Evolutionary conservation across 1,140 invertebrate species (phyloP).

Genomic region (Holotrichia oblita): DNA sequence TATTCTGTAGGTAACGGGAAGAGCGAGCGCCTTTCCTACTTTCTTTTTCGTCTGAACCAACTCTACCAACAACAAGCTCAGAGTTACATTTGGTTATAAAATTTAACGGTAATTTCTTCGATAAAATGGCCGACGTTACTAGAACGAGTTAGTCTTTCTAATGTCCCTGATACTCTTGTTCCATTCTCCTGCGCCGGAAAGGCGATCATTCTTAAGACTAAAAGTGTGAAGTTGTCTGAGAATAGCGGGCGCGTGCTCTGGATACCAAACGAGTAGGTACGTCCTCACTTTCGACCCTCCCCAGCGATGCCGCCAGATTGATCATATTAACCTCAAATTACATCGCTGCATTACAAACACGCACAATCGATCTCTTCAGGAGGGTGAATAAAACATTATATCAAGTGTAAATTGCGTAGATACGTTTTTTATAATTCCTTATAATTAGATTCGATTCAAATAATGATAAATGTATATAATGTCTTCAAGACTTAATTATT

Average conservation of each 20-base stretch:
- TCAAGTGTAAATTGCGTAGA: no score
- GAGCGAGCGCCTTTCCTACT: neutral
- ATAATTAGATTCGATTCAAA: no score
- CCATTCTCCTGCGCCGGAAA: neutral
- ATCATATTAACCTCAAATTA: conserved; percentile 53
- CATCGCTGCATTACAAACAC: conserved; percentile 46
- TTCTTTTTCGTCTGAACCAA: neutral
- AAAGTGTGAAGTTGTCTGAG: conserved; percentile 55
- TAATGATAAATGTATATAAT: no score
- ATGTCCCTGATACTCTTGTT: conserved; percentile 35
- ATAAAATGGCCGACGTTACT: conserved; percentile 34
- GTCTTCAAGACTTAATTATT: no score
- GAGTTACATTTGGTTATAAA: conserved; percentile 34
- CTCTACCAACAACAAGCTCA: conserved; percentile 22
- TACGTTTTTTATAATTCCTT: no score
- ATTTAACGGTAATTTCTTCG: conserved; percentile 35
- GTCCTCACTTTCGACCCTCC: conserved; percentile 43
- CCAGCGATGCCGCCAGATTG: conserved; percentile 45
- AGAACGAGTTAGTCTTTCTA: conserved; percentile 36
- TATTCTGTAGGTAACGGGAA: neutral
- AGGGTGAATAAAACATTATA: no score
- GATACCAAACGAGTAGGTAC: conserved; percentile 42
- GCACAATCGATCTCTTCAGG: neutral
- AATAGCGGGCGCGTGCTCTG: conserved; percentile 52
- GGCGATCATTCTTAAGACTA: conserved; percentile 40